Conservation (phyloP, 1,140 invertebrate genomes). For the Aricia agestis region DNA sequence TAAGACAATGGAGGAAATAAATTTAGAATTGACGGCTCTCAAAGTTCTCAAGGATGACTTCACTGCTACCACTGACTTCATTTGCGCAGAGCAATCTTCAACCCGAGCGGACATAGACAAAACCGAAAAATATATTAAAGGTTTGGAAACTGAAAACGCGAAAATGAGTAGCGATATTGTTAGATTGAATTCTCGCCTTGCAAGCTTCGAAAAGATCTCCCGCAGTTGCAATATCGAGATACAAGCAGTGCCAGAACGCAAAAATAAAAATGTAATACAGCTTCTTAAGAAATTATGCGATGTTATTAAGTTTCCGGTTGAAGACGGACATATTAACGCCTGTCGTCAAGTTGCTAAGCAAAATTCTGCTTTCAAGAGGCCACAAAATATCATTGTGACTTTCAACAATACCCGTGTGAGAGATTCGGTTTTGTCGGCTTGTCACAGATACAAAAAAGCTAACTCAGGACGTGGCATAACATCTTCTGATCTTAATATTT, state of each 20-base stretch:
- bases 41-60: neutral
- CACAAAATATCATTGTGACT: neutral
- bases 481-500: no score
- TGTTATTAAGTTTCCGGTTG: no score
- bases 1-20: no score
- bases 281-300: no score
- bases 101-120: neutral
- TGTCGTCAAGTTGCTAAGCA: no score
- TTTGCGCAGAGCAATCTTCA: neutral
- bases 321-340: no score
- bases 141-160: neutral
- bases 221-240: neutral
- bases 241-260: neutral
- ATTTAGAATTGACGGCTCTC: no score
- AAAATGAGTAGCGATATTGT: neutral
- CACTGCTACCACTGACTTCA: no score
- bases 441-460: neutral
- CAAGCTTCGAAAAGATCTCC: neutral
- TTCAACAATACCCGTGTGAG: neutral
- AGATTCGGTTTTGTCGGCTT: neutral
- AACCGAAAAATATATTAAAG: neutral
- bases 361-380: no score
- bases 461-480: no score
- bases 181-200: neutral
- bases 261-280: neutral